These are phyloP conservation scores for Dipodomys ordii DNA, from an alignment of 2,113 vertebrate genomes.

Conservation along the genomic window DNA sequence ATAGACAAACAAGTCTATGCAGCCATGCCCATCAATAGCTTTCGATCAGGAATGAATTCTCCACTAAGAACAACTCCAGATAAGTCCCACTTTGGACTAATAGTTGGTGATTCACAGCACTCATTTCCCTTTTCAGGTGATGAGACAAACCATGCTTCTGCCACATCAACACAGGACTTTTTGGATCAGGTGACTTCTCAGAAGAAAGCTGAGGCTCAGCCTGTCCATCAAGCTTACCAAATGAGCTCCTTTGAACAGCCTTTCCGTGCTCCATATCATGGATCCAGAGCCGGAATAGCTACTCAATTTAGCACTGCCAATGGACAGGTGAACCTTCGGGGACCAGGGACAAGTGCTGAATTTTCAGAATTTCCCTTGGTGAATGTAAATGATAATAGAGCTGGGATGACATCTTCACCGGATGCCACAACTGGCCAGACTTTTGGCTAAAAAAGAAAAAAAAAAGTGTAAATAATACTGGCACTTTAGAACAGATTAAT, in stretches of 20 bases:
- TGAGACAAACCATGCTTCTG: conserved; percentile 94
- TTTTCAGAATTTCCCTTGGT: conserved; percentile 98
- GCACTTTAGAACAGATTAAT: conserved; percentile 97
- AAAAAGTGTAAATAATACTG: conserved; percentile 88
- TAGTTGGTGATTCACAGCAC: conserved; percentile 97
- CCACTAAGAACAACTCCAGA: conserved; percentile 96
- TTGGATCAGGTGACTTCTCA: conserved; percentile 97
- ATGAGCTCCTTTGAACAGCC: conserved; percentile 98
- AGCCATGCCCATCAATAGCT: conserved; percentile 93
- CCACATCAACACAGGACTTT: conserved; percentile 97
- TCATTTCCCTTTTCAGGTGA: conserved; percentile 98
- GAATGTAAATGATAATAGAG: conserved; percentile 96
- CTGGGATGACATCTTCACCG: conserved; percentile 96
- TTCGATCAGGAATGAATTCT: conserved; percentile 96
- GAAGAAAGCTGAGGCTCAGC: conserved; percentile 97
- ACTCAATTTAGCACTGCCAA: conserved; percentile 97
- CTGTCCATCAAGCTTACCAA: conserved; percentile 96
- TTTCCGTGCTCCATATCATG: conserved; percentile 96
- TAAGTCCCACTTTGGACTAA: conserved; percentile 97
- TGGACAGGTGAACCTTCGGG: conserved; percentile 96
- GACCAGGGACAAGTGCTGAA: conserved; percentile 94
- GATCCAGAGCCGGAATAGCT: conserved; percentile 92
- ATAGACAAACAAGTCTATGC: conserved; percentile 96
- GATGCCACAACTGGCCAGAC: conserved; percentile 97
- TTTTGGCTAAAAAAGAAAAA: conserved; percentile 92